phyloP scores from a whole-genome alignment of 2,797 vertebrate genomes.

The Cynopterus sphinx region DNA sequence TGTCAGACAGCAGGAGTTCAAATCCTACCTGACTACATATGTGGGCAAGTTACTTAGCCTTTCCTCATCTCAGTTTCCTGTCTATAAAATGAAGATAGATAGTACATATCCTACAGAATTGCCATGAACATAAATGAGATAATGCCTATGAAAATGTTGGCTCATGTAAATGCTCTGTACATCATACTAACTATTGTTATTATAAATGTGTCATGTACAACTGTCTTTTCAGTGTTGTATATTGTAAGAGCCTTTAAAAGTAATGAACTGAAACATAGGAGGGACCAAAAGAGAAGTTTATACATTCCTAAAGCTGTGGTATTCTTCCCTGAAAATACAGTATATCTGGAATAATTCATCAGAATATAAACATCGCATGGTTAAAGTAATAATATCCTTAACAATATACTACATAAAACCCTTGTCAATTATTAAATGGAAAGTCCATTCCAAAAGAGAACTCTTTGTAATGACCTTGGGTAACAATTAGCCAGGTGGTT shows the following conservation, averaged over 20 bases:
- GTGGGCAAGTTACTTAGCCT: background rate
- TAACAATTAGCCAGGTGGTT: background rate
- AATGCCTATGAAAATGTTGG: background rate
- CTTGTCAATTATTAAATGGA: background rate
- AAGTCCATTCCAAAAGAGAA: background rate
- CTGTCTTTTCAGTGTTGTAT: background rate
- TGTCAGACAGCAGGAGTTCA: background rate
- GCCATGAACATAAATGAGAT: background rate
- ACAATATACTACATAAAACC: background rate
- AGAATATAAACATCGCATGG: background rate
- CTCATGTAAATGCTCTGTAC: background rate
- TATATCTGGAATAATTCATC: background rate
- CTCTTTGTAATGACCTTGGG: background rate
- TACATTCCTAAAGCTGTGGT: background rate
- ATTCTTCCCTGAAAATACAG: background rate
- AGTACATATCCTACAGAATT: background rate
- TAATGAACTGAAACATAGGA: background rate
- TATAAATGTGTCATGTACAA: background rate
- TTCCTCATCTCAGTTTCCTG: background rate
- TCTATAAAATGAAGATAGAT: background rate
- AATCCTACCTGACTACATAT: background rate
- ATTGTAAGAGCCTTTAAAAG: background rate
- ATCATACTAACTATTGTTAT: background rate
- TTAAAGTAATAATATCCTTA: constrained; percentile 24
- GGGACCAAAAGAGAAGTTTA: background rate